Evolutionary conservation across 2,113 vertebrate species (phyloP).

Genomic region (Rutilus rutilus): DNA sequence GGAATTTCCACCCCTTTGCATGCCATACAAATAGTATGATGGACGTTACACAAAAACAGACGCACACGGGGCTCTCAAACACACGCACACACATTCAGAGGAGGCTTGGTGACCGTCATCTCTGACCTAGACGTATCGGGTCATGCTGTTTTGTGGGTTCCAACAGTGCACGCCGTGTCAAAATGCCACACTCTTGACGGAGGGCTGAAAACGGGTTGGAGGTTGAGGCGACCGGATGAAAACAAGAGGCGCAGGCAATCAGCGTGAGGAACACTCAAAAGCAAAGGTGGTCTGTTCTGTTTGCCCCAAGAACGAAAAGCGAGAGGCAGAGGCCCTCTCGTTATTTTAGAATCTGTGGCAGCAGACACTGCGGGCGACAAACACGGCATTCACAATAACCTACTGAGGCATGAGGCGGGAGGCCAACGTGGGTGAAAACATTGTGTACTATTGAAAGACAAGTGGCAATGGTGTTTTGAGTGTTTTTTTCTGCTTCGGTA

Average conservation of each 20-base stretch:
- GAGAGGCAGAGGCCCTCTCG: conserved; percentile 53
- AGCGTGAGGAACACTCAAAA: conserved; percentile 40
- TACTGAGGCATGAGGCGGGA: conserved; percentile 20
- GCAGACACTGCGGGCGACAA: conserved; percentile 53
- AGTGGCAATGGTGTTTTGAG: conserved; percentile 50
- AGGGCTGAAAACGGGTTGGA: conserved; percentile 67
- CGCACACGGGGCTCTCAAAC: conserved; percentile 4
- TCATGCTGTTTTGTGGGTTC: conserved; percentile 49
- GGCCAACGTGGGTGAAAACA: conserved; percentile 13
- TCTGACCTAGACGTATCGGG: conserved; percentile 72
- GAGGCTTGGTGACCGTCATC: conserved; percentile 60
- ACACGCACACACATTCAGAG: conserved; percentile 40
- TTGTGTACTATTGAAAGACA: conserved; percentile 43
- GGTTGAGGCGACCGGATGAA: conserved; percentile 65
- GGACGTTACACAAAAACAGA: conserved; percentile 36
- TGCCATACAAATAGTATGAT: conserved; percentile 25
- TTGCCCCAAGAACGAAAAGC: conserved; percentile 34
- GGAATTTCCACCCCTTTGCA: conserved; percentile 59
- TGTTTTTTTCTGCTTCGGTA: conserved; percentile 52
- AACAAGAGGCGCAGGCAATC: conserved; percentile 56
- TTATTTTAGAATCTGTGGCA: conserved; percentile 53
- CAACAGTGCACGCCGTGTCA: conserved; percentile 57
- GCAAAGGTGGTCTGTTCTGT: conserved; percentile 61
- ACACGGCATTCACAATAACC: conserved; percentile 32
- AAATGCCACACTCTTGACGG: conserved; percentile 61